phyloP scores from a whole-genome alignment of 1,140 invertebrate species.

The Cydia strobilella region DNA sequence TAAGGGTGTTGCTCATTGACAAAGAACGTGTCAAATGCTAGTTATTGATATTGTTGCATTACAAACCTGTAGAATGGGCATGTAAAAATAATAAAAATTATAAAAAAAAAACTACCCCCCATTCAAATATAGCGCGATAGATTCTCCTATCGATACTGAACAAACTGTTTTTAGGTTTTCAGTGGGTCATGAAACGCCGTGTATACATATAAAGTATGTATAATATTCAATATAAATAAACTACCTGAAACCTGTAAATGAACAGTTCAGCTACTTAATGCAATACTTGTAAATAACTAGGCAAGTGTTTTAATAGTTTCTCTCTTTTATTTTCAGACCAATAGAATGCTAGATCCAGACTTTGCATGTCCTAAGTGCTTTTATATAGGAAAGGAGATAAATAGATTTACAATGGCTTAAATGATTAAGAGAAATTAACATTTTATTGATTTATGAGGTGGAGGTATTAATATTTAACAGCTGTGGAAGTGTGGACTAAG shows the following conservation, averaged over 20 bases:
- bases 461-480: not conserved
- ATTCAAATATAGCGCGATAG: too few species aligned
- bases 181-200: too few species aligned
- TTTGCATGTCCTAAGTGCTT: conserved; percentile 70
- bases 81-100: too few species aligned
- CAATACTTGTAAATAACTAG: conserved; percentile 5
- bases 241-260: not conserved
- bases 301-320: not conserved
- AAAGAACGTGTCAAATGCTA: too few species aligned
- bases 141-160: too few species aligned
- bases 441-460: not conserved
- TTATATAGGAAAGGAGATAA: conserved; percentile 62
- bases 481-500: not conserved
- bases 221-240: too few species aligned
- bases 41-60: too few species aligned
- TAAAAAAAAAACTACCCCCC: too few species aligned
- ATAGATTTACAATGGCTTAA: conserved; percentile 53
- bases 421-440: not conserved
- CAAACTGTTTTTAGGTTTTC: too few species aligned
- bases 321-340: conserved; percentile 60
- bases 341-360: conserved; percentile 65
- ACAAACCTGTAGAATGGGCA: too few species aligned
- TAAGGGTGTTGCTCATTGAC: too few species aligned
- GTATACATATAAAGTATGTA: too few species aligned
- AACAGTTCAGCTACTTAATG: not conserved